Base-by-base conservation (phyloP, 2,113 vertebrate genomes). In the Austrofundulus limnaeus region DNA sequence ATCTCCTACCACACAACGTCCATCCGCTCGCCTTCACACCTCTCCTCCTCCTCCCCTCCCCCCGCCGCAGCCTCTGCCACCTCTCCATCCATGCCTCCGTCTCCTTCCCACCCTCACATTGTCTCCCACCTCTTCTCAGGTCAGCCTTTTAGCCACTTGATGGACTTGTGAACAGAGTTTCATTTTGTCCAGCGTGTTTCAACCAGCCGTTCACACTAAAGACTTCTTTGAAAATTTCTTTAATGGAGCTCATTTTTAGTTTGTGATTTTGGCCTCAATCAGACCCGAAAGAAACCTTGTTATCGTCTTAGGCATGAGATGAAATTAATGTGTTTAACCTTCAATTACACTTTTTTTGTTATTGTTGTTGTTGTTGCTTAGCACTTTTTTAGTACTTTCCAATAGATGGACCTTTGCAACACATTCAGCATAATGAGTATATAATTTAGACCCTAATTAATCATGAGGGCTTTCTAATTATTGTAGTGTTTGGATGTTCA, bases 31-130 rank as follows among this genome's bases (percentile, higher is more conserved):
- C 70, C 62, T 62, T 80, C 59, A 72, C 82, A 83, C 80, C 82
- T 81, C 80, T 50, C 74, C 71, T 61, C 8, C 49, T 81, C 69
- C 68, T 81, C 75, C 43, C 63, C 72, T 81, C 77, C 43, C 63
- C 72, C 61, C 15, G 34, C 79, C 76, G 63, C 70, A 48, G 72
- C 81, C 77, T 80, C 82, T 63, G 66, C 82, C 74, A 75, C 75
- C 80, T 75, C 75, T 66, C 64, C 13, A 19, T 37, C 64, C 13
- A 19, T 37, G 50, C 72, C 67, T 62, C 54, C 46, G 9, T 61
- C 72, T 71, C 52, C 49, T 41, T 79, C 17, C 60, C 62, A 73
- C 60, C 72, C 60, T 74, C 72, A 66, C 70, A 47, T 50, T 50
- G 66, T 46, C 60, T 64, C 72, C 77, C 72, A 71, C 70, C 52